Evolutionary conservation across 2,888 invertebrate genomes (phyloP), one percentile per base, ranked within the genome.

Genomic region (Volucella inflata): DNA sequence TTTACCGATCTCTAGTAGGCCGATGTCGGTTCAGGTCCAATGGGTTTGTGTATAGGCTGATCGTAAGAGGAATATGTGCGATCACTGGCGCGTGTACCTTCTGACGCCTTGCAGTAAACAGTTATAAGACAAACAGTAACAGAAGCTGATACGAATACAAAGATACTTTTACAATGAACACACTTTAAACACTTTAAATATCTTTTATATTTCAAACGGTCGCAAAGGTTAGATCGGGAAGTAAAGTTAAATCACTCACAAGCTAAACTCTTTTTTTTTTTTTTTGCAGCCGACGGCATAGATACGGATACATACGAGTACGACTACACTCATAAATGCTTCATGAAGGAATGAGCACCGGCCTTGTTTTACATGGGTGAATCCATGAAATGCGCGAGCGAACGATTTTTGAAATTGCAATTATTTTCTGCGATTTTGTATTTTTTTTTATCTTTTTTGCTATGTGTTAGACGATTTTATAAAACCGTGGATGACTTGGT

Each of bases 361-460:
- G 81, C 81, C 81, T 85, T 85, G 85, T 85, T 68, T 76, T 76
- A 85, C 71, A 68, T 81, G 81, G 85, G 68, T 85, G 76, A 62
- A 68, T 81, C 72, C 60, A 50, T 65, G 53, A 85, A 85, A 72
- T 68, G 81, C 65, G 84, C 57, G 40, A 71, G 65, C 55, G 55
- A 85, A 42, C 71, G 57, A 85, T 84, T 84, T 84, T 76, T 60
- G 48, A 84, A 21, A 21, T 1, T 21, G 21, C 21, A 71, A 75
- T 79, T 64, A 53, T 74, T 74, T 60, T 21, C 16, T 44, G 16
- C 38, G 16, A 51, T 21, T 6, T 40, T 21, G 17, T 50, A 50
- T 48, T 8, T 44, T 42, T 16, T 59, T 59, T 36, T 36, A 1
- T 55, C 44, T 44, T 55, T 2, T n/a, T 16, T 16, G 16, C 2